A percentile compares a stretch with the other conserved stretches of the same genome.
Conservation (phyloP, 2,888 invertebrate species). For the Orchesellides sinensis region DNA sequence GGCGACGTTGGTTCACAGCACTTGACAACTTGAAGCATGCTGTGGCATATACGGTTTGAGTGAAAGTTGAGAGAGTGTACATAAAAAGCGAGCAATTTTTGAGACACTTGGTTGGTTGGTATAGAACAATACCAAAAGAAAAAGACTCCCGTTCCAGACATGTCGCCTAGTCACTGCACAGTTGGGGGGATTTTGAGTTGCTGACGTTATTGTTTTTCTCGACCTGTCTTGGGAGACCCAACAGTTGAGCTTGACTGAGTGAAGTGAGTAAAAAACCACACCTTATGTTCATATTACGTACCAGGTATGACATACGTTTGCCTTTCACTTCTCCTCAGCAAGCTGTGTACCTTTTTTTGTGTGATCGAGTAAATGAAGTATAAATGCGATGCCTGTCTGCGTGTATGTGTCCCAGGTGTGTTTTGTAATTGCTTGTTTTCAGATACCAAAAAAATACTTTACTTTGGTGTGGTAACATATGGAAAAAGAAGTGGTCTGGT, state of each 20-base stretch:
- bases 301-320: not conserved
- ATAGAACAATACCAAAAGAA: too few species aligned
- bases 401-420: conserved; percentile 42
- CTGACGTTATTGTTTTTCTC: not conserved
- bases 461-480: conserved; percentile 15
- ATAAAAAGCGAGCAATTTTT: too few species aligned
- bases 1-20: conserved; percentile 46
- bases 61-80: too few species aligned
- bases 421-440: conserved; percentile 39
- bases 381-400: conserved; percentile 23
- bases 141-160: too few species aligned
- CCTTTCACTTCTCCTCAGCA: not conserved
- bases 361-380: conserved; percentile 35
- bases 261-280: too few species aligned
- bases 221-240: not conserved
- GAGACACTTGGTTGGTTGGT: too few species aligned
- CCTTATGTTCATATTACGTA: too few species aligned
- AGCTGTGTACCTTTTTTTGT: not conserved
- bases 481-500: conserved; percentile 6
- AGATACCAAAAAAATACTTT: conserved; percentile 12
- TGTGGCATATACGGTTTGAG: too few species aligned
- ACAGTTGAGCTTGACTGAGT: not conserved
- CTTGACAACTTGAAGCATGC: too few species aligned
- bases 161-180: too few species aligned
- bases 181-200: conserved; percentile 13